Evolutionary conservation across 1,140 invertebrate genomes (phyloP).

Genomic region (Brachionus rotundiformis): DNA sequence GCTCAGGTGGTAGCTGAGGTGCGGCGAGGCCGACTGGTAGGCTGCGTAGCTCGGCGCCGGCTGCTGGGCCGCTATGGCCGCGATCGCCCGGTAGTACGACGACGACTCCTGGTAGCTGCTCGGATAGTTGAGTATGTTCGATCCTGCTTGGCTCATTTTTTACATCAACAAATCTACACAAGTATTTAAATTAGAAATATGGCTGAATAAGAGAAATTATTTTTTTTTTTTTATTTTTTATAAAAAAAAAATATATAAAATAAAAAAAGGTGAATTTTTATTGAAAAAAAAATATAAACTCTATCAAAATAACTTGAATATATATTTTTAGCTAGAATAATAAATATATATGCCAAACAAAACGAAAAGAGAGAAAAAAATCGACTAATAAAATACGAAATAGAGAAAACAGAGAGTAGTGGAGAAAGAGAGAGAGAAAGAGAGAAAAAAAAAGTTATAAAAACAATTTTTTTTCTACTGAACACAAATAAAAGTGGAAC

Average conservation of each 20-base stretch:
- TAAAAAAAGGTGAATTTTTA: slow-evolving; percentile 37
- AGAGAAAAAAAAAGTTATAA: slow-evolving; percentile 43
- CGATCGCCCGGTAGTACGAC: slow-evolving; percentile 42
- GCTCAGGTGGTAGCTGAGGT: slow-evolving; percentile 26
- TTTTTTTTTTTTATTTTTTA: no score
- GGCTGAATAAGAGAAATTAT: neutral
- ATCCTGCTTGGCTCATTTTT: slow-evolving; percentile 32
- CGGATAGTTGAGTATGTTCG: slow-evolving; percentile 21
- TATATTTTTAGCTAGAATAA: slow-evolving; percentile 41
- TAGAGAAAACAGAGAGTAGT: neutral
- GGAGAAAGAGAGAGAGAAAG: neutral
- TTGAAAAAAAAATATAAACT: no score
- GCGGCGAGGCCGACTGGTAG: slow-evolving; percentile 10
- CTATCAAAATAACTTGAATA: slow-evolving; percentile 26
- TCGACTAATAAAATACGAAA: neutral
- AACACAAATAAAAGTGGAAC: slow-evolving; percentile 40
- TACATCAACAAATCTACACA: neutral
- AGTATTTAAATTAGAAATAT: neutral
- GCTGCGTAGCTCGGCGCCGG: neutral
- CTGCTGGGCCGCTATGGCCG: slow-evolving; percentile 42
- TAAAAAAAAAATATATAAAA: no score
- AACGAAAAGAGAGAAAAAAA: no score
- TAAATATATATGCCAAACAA: neutral
- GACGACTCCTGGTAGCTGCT: neutral
- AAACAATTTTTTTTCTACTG: slow-evolving; percentile 39